These are phyloP conservation scores for Chroicocephalus ridibundus DNA, from an alignment of 2,113 vertebrate species.

Conservation along the genomic window DNA sequence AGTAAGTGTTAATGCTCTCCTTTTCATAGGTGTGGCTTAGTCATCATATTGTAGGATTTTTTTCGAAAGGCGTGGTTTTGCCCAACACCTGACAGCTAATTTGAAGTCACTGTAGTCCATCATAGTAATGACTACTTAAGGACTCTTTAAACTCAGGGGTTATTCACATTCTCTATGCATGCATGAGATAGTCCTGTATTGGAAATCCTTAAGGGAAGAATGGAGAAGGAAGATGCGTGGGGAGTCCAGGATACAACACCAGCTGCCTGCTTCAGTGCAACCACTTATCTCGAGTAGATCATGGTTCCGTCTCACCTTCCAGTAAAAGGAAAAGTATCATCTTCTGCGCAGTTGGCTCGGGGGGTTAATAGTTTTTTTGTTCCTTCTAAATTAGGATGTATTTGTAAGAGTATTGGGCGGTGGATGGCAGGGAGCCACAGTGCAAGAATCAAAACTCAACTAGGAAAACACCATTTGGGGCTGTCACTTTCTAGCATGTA, in stretches of 20 bases:
- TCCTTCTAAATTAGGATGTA: background rate
- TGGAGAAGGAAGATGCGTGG: background rate
- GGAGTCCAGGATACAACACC: background rate
- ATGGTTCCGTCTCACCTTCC: background rate
- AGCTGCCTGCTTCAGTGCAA: background rate
- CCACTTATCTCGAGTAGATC: background rate
- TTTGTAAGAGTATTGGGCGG: background rate
- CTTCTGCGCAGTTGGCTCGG: background rate
- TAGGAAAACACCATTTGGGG: background rate
- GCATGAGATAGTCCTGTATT: background rate
- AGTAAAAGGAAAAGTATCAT: background rate
- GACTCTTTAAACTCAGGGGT: background rate
- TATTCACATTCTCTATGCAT: background rate
- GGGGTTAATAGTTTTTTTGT: background rate
- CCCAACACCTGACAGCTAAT: background rate
- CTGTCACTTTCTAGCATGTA: background rate
- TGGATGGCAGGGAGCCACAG: fast-evolving
- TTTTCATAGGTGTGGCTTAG: background rate
- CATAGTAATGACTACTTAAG: background rate
- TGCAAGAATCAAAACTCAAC: background rate
- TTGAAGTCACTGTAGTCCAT: background rate
- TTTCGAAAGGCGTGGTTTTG: background rate
- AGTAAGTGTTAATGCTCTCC: background rate
- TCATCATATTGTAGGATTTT: background rate
- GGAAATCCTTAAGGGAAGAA: background rate